Evolutionary conservation across 92 coral and sea anemone genomes (phyloP).

Genomic region (Phenganax stokvisi): DNA sequence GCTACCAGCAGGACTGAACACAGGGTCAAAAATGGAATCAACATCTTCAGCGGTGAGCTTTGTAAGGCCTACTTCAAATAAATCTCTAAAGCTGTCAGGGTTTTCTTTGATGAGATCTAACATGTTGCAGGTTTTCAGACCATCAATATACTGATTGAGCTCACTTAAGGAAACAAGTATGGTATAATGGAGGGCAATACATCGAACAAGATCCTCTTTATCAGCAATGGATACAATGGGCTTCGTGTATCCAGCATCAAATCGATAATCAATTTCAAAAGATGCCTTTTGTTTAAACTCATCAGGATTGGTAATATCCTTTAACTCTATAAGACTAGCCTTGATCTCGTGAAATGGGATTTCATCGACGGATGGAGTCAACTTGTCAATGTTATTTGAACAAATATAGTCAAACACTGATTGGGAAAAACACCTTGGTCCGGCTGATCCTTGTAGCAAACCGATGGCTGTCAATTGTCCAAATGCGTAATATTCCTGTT

Average conservation of each 20-base stretch:
- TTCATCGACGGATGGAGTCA: constrained; percentile 44
- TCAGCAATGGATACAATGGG: constrained; percentile 49
- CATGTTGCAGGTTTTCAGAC: constrained; percentile 32
- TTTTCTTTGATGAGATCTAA: constrained; percentile 22
- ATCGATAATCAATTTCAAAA: constrained; percentile 47
- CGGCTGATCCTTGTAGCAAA: constrained; percentile 4
- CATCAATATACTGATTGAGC: constrained; percentile 40
- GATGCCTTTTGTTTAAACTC: constrained; percentile 49
- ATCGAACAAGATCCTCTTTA: constrained; percentile 46
- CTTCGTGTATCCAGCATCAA: constrained; percentile 57
- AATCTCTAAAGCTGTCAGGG: constrained; percentile 29
- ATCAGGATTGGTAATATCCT: constrained; percentile 43
- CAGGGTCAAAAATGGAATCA: constrained; percentile 30
- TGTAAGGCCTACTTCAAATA: constrained; percentile 4
- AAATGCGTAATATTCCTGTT: constrained; percentile 4
- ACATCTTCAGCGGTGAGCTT: constrained; percentile 38
- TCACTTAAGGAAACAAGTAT: constrained; percentile 35
- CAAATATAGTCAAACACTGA: constrained; percentile 41
- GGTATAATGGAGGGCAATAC: constrained; percentile 30
- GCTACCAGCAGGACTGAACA: constrained; percentile 34
- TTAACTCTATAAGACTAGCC: constrained; percentile 35
- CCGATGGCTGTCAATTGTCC: constrained; percentile 5
- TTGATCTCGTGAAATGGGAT: constrained; percentile 47
- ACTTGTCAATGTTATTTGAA: constrained; percentile 30
- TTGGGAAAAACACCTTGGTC: constrained; percentile 2